A percentile compares a stretch with the other conserved stretches of the same genome.
Conservation (phyloP, 2,113 vertebrate species). For the Columba janthina region DNA sequence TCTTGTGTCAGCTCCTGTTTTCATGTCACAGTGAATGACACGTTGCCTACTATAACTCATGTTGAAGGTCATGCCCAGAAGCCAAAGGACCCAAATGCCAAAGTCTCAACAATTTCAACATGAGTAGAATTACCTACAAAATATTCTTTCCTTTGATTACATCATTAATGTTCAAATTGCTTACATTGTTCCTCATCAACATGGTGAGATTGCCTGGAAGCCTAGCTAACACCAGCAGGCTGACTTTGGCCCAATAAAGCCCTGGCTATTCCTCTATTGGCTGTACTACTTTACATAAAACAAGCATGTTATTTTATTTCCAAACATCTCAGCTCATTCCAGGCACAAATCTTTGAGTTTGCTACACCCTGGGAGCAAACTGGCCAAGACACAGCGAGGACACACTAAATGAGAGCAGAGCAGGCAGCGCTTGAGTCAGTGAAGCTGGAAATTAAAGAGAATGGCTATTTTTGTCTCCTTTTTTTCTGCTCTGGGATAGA, state of each 20-base stretch:
- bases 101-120: background rate
- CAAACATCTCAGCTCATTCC: slow-evolving; percentile 1
- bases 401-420: background rate
- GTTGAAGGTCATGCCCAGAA: background rate
- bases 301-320: background rate
- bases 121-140: background rate
- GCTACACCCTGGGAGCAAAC: background rate
- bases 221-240: background rate
- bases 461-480: background rate
- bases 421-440: background rate
- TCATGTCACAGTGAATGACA: background rate
- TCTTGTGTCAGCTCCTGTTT: background rate
- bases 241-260: background rate
- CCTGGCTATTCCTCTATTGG: background rate
- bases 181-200: background rate
- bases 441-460: background rate
- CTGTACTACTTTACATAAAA: background rate
- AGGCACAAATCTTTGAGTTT: background rate
- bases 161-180: background rate
- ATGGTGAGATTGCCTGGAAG: background rate
- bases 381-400: background rate
- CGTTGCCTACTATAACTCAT: fast-evolving
- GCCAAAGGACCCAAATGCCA: background rate
- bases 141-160: background rate
- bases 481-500: background rate